These are phyloP conservation scores for Allygus modestus DNA, from an alignment of 2,888 invertebrate species.

Conservation along the genomic window DNA sequence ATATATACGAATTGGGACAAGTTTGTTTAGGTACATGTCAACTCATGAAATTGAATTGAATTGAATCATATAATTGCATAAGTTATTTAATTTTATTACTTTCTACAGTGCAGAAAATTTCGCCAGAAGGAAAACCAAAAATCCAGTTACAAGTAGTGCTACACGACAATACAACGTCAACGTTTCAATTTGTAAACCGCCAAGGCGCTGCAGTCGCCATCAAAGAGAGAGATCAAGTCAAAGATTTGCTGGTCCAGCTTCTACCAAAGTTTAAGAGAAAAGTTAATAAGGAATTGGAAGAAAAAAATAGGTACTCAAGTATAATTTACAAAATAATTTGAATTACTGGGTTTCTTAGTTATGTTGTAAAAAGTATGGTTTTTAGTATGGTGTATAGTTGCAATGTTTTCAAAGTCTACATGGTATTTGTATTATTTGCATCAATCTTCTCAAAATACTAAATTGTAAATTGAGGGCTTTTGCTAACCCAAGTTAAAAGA, in stretches of 20 bases:
- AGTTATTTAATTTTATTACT: background rate
- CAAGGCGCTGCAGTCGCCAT: slow-evolving; percentile 90
- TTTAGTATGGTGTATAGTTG: too few relatives aligned
- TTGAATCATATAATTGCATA: too few relatives aligned
- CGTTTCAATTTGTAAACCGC: slow-evolving; percentile 97
- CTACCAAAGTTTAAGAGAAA: slow-evolving; percentile 96
- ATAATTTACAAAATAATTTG: too few relatives aligned
- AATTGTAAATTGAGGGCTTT: too few relatives aligned
- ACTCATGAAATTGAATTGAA: too few relatives aligned
- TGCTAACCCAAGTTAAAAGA: too few relatives aligned
- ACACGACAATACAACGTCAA: slow-evolving; percentile 95
- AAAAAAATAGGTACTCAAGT: slow-evolving; percentile 84
- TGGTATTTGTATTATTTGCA: too few relatives aligned
- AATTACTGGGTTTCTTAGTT: background rate
- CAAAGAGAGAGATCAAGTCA: slow-evolving; percentile 94
- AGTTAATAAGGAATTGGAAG: slow-evolving; percentile 92
- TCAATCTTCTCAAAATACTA: too few relatives aligned
- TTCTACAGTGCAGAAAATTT: slow-evolving; percentile 93
- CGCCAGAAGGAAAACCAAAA: slow-evolving; percentile 97
- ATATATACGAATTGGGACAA: too few relatives aligned
- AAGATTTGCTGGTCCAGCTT: slow-evolving; percentile 92
- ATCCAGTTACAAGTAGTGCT: slow-evolving; percentile 98
- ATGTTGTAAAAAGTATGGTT: background rate
- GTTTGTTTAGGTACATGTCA: too few relatives aligned
- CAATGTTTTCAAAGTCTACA: too few relatives aligned